phyloP scores from a whole-genome alignment of 2,113 vertebrate species.

The Sisor rabdophorus region DNA sequence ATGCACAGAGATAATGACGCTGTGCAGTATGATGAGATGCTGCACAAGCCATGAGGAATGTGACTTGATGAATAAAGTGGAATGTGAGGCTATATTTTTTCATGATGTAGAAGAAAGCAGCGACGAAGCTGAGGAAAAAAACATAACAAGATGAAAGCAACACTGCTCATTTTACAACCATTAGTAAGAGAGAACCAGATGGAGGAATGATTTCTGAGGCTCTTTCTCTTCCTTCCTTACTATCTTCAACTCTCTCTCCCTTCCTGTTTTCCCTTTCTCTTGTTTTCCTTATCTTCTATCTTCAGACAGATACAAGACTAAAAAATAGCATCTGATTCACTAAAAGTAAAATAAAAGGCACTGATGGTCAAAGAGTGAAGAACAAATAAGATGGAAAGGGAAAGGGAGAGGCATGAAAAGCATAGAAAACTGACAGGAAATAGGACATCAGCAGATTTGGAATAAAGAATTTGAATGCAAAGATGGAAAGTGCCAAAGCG shows the following conservation, averaged over 20 bases:
- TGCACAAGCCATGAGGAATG: neutral
- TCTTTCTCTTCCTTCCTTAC: conserved; percentile 6
- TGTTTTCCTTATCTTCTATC: neutral
- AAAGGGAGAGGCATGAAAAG: conserved; percentile 43
- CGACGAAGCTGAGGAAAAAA: neutral
- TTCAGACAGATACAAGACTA: neutral
- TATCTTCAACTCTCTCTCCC: conserved; percentile 10
- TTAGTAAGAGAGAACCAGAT: conserved; percentile 51
- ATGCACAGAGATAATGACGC: conserved; percentile 61
- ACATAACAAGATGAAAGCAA: conserved; percentile 28
- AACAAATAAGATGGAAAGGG: conserved; percentile 35
- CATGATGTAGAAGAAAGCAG: neutral
- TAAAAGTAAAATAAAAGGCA: conserved; percentile 60
- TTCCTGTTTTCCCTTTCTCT: neutral
- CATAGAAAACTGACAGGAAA: neutral
- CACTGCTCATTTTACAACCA: conserved; percentile 32
- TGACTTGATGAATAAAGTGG: conserved; percentile 35
- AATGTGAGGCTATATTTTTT: conserved; percentile 6
- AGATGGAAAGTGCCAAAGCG: neutral
- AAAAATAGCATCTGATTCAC: conserved; percentile 5
- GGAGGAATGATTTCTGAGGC: conserved; percentile 39
- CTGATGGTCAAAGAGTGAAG: conserved; percentile 59
- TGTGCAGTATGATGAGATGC: conserved; percentile 45
- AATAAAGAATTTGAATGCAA: neutral
- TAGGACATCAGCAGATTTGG: neutral